These are phyloP conservation scores for Verasper variegatus DNA, from an alignment of 2,113 vertebrate genomes.

Conservation along the genomic window DNA sequence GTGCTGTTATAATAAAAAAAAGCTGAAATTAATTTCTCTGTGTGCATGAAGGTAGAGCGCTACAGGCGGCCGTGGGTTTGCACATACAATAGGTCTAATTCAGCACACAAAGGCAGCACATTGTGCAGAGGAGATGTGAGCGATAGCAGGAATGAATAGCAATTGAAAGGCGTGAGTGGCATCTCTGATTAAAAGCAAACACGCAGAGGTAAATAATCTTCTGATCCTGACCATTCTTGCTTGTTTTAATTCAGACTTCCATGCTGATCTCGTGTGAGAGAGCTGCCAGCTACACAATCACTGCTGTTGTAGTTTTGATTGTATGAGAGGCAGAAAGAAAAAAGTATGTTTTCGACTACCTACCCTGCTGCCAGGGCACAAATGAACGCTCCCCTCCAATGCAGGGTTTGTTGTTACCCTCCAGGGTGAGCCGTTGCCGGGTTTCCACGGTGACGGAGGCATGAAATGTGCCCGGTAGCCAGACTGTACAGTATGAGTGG, in stretches of 20 bases:
- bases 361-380: conserved; percentile 46
- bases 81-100: conserved; percentile 72
- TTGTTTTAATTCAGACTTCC: conserved; percentile 60
- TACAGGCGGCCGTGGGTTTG: conserved; percentile 63
- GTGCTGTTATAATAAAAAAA: conserved; percentile 57
- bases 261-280: conserved; percentile 7
- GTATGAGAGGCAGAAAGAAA: conserved; percentile 2
- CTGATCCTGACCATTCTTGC: conserved; percentile 40
- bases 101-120: conserved; percentile 62
- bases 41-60: conserved; percentile 57
- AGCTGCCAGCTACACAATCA: not conserved
- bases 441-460: conserved; percentile 74
- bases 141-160: conserved; percentile 72
- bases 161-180: conserved; percentile 77
- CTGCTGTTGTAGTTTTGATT: not conserved
- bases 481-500: conserved; percentile 47
- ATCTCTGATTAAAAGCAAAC: conserved; percentile 68
- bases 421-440: conserved; percentile 60
- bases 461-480: conserved; percentile 48
- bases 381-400: conserved; percentile 43
- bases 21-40: conserved; percentile 67
- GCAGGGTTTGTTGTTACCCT: conserved; percentile 55
- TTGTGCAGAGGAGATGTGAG: conserved; percentile 65
- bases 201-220: conserved; percentile 62
- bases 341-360: conserved; percentile 55